These are phyloP conservation scores for Drosophila barbarae DNA, from an alignment of 2,888 invertebrate species.

Conservation along the genomic window DNA sequence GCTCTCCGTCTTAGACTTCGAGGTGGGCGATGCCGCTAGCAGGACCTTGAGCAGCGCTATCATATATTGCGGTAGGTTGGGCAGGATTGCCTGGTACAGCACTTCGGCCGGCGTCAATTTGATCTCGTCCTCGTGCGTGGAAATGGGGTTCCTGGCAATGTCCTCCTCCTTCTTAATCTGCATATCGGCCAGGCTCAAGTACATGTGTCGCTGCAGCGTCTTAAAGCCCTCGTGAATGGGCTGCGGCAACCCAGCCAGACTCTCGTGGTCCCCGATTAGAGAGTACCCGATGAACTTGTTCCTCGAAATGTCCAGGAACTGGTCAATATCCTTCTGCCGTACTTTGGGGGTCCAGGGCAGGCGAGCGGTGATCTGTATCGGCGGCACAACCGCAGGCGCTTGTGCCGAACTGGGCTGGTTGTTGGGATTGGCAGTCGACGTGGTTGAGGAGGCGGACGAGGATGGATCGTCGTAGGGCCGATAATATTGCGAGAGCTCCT, in stretches of 20 bases:
- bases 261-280: slow-evolving; percentile 90
- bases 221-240: slow-evolving; percentile 98
- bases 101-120: slow-evolving; percentile 91
- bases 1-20: slow-evolving; percentile 98
- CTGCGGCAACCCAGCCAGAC: slow-evolving; percentile 95
- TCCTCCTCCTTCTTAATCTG: slow-evolving; percentile 95
- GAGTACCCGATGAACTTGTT: slow-evolving; percentile 98
- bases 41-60: slow-evolving; percentile 97
- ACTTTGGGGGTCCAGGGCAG: slow-evolving; percentile 99
- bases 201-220: slow-evolving; percentile 92
- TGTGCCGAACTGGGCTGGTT: slow-evolving; percentile 71
- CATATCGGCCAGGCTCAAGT: slow-evolving; percentile 94
- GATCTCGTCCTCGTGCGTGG: slow-evolving; percentile 89
- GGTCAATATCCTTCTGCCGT: slow-evolving; percentile 94
- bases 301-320: slow-evolving; percentile 93
- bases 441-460: slow-evolving; percentile 64
- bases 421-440: slow-evolving; percentile 72
- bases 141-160: slow-evolving; percentile 93
- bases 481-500: slow-evolving; percentile 79
- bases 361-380: slow-evolving; percentile 79
- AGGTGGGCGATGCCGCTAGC: slow-evolving; percentile 98
- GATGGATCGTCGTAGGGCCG: slow-evolving; percentile 80
- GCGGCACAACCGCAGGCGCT: slow-evolving; percentile 63
- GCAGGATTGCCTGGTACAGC: slow-evolving; percentile 95
- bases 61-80: slow-evolving; percentile 98